Conservation (phyloP, 2,113 vertebrate genomes). For the Sinocyclocheilus anophthalmus region DNA sequence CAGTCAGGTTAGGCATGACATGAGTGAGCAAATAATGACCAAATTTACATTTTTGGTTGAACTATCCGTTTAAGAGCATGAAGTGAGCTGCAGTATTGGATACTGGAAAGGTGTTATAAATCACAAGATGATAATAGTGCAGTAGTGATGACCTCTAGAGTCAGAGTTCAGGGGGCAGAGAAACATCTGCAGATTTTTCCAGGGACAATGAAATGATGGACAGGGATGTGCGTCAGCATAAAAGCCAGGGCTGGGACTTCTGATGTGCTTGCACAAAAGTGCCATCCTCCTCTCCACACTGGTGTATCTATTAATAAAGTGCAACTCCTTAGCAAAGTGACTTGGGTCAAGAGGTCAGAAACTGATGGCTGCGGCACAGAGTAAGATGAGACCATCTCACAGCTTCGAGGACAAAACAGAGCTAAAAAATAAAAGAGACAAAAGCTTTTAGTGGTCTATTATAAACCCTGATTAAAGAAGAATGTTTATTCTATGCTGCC, state of each 20-base stretch:
- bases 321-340: constrained; percentile 12
- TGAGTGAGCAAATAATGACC: background rate
- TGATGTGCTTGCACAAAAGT: constrained; percentile 43
- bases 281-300: constrained; percentile 1
- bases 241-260: constrained; percentile 33
- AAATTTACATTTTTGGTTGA: background rate
- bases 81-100: background rate
- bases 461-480: constrained; percentile 40
- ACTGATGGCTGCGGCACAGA: background rate
- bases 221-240: constrained; percentile 30
- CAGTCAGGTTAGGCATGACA: background rate
- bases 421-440: constrained; percentile 21
- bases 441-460: constrained; percentile 34
- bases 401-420: constrained; percentile 18
- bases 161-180: background rate
- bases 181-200: constrained; percentile 22
- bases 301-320: constrained; percentile 42
- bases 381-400: constrained; percentile 22
- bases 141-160: background rate
- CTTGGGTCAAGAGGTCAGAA: constrained; percentile 27
- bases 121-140: constrained; percentile 4
- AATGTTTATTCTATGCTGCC: background rate
- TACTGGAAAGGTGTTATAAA: constrained; percentile 2
- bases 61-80: background rate
- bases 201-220: constrained; percentile 17